These are phyloP conservation scores for Cirrhinus mrigala DNA, from an alignment of 2,797 vertebrate genomes.

Conservation along the genomic window DNA sequence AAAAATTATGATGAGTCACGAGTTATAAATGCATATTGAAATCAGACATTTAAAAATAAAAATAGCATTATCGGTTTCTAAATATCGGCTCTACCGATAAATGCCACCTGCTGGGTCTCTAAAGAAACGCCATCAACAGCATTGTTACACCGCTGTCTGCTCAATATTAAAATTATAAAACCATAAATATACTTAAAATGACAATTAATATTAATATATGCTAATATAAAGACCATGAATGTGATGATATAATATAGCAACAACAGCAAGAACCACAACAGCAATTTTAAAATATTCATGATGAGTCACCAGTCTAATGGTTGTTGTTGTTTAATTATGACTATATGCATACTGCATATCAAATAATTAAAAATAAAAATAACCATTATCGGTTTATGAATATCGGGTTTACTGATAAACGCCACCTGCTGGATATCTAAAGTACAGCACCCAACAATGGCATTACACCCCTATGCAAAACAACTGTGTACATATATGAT, in stretches of 20 bases:
- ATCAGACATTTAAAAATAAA: not conserved
- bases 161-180: not conserved
- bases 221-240: not conserved
- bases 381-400: not conserved
- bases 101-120: not conserved
- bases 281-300: not conserved
- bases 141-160: not conserved
- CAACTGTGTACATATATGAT: not conserved
- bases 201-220: not conserved
- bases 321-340: not conserved
- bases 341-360: not conserved
- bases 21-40: no score
- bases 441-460: not conserved
- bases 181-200: not conserved
- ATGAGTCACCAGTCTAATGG: not conserved
- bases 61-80: not conserved
- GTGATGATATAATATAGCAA: not conserved
- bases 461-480: not conserved
- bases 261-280: no score
- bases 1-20: not conserved
- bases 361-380: not conserved
- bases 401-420: not conserved
- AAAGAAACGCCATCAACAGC: not conserved
- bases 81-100: not conserved
- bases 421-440: conserved; percentile 17